Conservation (phyloP, 2,797 vertebrate genomes). For the Enteromius fasciolatus region DNA sequence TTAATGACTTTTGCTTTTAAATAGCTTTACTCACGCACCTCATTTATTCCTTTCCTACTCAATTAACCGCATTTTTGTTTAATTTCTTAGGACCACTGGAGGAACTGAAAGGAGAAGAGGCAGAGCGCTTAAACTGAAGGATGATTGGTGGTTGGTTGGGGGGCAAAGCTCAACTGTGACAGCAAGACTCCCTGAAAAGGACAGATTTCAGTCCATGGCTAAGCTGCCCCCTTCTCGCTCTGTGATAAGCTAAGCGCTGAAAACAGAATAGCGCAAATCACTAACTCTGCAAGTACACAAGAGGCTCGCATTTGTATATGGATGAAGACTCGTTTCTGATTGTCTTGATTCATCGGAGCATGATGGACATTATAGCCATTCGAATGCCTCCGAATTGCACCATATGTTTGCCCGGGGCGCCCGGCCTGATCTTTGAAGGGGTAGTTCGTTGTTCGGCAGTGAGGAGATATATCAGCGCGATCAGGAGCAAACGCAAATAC, state of each 20-base stretch:
- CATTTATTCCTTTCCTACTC: slow-evolving; percentile 76
- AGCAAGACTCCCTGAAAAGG: slow-evolving; percentile 59
- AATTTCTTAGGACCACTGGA: slow-evolving; percentile 71
- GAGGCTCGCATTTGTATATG: slow-evolving; percentile 5
- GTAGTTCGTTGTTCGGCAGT: slow-evolving; percentile 48
- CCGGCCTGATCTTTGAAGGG: slow-evolving; percentile 37
- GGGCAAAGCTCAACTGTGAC: slow-evolving; percentile 64
- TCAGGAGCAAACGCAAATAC: neutral
- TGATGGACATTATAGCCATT: slow-evolving; percentile 42
- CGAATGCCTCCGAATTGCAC: slow-evolving; percentile 43
- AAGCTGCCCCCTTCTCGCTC: slow-evolving; percentile 25
- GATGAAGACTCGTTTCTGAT: neutral
- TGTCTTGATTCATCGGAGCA: slow-evolving; percentile 15
- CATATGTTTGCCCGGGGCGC: slow-evolving; percentile 41
- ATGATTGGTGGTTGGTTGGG: slow-evolving; percentile 46
- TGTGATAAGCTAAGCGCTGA: slow-evolving; percentile 38
- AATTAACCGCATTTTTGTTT: slow-evolving; percentile 78
- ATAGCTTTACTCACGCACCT: slow-evolving; percentile 80
- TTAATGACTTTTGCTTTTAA: slow-evolving; percentile 79
- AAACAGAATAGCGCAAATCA: slow-evolving; percentile 25
- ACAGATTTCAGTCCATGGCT: slow-evolving; percentile 35
- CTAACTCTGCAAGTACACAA: neutral
- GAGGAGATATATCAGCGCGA: neutral
- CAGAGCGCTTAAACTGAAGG: slow-evolving; percentile 58
- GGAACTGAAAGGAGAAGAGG: slow-evolving; percentile 41